Percentiles rank a stretch among this genome's conserved stretches.
phyloP scores from a whole-genome alignment of 2,888 invertebrate genomes.

The Mythimna pallens region DNA sequence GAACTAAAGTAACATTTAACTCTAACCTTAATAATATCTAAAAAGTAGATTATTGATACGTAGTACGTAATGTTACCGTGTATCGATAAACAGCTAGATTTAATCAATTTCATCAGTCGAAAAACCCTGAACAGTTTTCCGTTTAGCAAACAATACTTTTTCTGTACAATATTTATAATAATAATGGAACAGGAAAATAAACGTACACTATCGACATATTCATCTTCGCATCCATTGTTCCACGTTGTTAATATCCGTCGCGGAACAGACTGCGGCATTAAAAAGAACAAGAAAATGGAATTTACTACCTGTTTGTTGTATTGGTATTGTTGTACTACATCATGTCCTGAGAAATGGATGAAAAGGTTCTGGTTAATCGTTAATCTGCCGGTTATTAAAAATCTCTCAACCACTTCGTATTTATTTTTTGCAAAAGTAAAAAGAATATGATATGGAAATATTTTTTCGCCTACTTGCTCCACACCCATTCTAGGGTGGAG shows the following conservation, averaged over 20 bases:
- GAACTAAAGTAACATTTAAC: no score
- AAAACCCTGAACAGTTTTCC: conserved; percentile 1
- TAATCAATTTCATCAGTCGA: background rate
- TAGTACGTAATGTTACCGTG: no score
- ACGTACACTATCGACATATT: conserved; percentile 51
- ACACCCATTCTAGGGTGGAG: no score
- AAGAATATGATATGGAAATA: no score
- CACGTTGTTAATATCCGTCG: conserved; percentile 68
- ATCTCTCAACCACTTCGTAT: background rate
- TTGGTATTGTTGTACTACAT: conserved; percentile 18
- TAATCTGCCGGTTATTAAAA: no score
- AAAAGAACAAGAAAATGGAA: conserved; percentile 65
- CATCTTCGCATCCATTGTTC: conserved; percentile 61
- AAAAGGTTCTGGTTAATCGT: background rate
- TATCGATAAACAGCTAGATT: background rate
- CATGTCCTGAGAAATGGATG: background rate
- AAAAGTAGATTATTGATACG: no score
- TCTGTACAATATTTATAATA: conserved; percentile 18
- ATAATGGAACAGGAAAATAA: conserved; percentile 45
- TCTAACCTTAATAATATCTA: no score
- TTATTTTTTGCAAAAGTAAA: no score
- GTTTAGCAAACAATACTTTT: conserved; percentile 23
- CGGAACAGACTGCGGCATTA: conserved; percentile 58
- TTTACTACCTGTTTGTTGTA: conserved; percentile 41
- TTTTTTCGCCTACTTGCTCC: no score